phyloP scores from a whole-genome alignment of 2,888 invertebrate species.

The Chromoteleia sp. region DNA sequence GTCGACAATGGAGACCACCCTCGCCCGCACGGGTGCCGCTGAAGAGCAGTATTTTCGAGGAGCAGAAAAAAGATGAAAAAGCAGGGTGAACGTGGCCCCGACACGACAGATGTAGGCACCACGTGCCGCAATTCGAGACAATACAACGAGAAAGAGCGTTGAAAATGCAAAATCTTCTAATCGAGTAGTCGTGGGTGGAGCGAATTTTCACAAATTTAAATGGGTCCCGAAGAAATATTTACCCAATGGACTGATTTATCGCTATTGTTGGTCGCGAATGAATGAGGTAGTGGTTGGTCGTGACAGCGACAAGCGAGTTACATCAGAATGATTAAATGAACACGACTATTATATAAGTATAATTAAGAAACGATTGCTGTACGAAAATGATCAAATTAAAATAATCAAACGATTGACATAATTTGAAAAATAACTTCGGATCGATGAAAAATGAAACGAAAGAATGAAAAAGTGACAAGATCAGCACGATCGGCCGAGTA shows the following conservation, averaged over 20 bases:
- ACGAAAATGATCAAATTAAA: no score
- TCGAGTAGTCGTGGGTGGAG: constrained; percentile 78
- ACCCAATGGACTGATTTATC: constrained; percentile 39
- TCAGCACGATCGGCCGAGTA: no score
- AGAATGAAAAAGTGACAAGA: no score
- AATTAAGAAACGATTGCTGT: no score
- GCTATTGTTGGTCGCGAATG: constrained; percentile 12
- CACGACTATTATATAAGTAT: no score
- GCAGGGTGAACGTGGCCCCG: constrained; percentile 73
- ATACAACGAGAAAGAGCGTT: constrained; percentile 74
- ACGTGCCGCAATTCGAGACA: constrained; percentile 80
- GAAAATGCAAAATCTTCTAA: constrained; percentile 80
- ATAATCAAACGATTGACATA: no score
- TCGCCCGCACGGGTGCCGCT: constrained; percentile 68
- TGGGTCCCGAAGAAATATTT: constrained; percentile 40
- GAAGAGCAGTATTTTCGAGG: constrained; percentile 66
- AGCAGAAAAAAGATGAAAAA: constrained; percentile 70
- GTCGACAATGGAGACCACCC: constrained; percentile 68
- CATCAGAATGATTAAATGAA: constrained; percentile 12
- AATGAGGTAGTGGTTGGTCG: constrained; percentile 31
- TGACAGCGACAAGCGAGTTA: constrained; percentile 3
- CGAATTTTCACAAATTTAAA: constrained; percentile 55
- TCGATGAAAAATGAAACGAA: no score
- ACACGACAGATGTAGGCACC: constrained; percentile 82
- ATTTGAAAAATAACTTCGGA: no score